Percentiles rank a stretch among this genome's conserved stretches.
Conservation (phyloP, 2,113 vertebrate species). For the Azemiops feae region DNA sequence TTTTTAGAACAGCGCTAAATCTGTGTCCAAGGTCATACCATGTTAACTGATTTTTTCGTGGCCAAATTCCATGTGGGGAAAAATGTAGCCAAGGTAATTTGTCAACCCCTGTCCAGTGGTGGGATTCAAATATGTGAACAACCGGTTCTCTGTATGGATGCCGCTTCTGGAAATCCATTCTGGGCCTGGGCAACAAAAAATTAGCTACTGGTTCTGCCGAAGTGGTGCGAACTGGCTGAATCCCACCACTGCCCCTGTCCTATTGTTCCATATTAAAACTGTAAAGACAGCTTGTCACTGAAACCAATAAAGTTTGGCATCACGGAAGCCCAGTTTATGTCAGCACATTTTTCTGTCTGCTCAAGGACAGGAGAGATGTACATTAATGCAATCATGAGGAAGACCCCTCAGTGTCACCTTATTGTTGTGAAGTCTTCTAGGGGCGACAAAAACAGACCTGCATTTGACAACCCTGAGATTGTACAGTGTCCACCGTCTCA, state of each 20-base stretch:
- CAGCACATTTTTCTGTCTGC: neutral
- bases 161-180: too few relatives aligned
- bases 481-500: slow-evolving; percentile 22
- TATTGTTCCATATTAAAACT: neutral
- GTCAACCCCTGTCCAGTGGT: neutral
- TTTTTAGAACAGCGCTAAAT: neutral
- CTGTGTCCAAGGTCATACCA: neutral
- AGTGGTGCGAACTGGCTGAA: too few relatives aligned
- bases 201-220: too few relatives aligned
- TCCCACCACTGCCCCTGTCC: neutral
- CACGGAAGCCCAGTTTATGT: neutral
- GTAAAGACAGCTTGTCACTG: neutral
- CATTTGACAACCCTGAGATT: slow-evolving; percentile 17
- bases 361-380: neutral
- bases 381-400: neutral
- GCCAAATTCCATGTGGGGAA: neutral
- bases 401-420: slow-evolving; percentile 31
- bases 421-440: slow-evolving; percentile 4
- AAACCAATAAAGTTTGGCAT: neutral
- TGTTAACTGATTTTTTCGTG: neutral
- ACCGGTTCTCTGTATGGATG: too few relatives aligned
- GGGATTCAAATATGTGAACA: too few relatives aligned
- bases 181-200: too few relatives aligned
- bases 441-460: slow-evolving; percentile 33
- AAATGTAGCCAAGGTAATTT: neutral